Evolutionary conservation across 2,888 invertebrate species (phyloP), one percentile per base, ranked within the genome.

Genomic region (Euphydryas editha): DNA sequence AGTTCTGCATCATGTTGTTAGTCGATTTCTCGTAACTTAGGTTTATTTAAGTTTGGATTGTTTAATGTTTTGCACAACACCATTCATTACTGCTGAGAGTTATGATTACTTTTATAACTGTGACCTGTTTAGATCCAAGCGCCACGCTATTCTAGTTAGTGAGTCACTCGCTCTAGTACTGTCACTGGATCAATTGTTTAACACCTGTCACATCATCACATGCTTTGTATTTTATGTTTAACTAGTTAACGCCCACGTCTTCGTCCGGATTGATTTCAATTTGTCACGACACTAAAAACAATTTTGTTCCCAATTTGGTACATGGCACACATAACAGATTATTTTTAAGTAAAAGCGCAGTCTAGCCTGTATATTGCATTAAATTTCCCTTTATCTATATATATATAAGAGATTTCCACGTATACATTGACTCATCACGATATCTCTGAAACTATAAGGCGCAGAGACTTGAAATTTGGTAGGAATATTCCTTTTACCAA

Each of bases 111-210:
- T 44, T 30, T 72, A 71, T 73, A 74, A 73, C 72, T 74, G 67
- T 78, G 80, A 78, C 80, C 82, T 65, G 77, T 77, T 81, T 81
- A 75, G 72, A 73, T 73, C 73, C 68, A 67, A 68, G 62, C 75
- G 75, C 78, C 74, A 73, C 73, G 68, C 76, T 78, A 79, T 76
- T 79, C 73, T 74, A 69, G 70, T 63, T 49, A 65, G 69, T 85
- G 84, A 85, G 66, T 84, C 84, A 83, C 71, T 68, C 49, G 60
- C 65, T 57, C 47, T 46, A 36, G 60, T 62, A 66, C 68, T 51
- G 66, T 62, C 66, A 49, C 55, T 44, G 36, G 20, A 56, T 61
- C 61, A 63, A 63, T 61, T 71, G 69, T 67, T 62, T 46, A 46
- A 61, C 59, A 66, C 63, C 61, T 69, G 69, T 37, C 63, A 36